phyloP scores from a whole-genome alignment of 2,113 vertebrate genomes.

The Pelecanoides urinatrix region DNA sequence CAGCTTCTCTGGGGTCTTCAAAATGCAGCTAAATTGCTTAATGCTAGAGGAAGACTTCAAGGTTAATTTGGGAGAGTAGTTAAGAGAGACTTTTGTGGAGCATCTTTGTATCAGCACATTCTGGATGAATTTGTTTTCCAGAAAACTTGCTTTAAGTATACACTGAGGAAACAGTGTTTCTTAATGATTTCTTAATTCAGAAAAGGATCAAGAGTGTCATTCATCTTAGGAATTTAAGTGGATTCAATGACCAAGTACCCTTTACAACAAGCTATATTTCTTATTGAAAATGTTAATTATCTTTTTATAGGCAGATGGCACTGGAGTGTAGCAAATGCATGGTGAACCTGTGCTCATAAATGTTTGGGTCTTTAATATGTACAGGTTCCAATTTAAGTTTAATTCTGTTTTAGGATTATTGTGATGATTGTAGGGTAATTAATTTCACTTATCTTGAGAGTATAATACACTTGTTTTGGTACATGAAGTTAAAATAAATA shows the following conservation, averaged over 20 bases:
- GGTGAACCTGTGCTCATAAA: not conserved
- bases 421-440: not conserved
- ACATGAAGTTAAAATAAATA: not conserved
- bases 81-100: not conserved
- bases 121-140: not conserved
- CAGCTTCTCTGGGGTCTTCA: not conserved
- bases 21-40: not conserved
- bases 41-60: not conserved
- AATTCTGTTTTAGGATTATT: not conserved
- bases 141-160: not conserved
- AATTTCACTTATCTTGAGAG: not conserved
- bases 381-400: not conserved
- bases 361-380: not conserved
- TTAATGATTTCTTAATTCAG: conserved; percentile 13
- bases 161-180: not conserved
- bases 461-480: not conserved
- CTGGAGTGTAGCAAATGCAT: conserved; percentile 51
- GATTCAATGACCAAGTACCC: not conserved
- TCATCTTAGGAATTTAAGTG: not conserved
- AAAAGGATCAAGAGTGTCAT: not conserved
- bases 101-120: not conserved
- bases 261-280: not conserved
- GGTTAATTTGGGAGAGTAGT: not conserved
- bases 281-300: conserved; percentile 41
- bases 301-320: conserved; percentile 67